Evolutionary conservation across 2,113 vertebrate genomes (phyloP), one percentile per base, ranked within the genome.

Genomic region (Cynocephalus volans): DNA sequence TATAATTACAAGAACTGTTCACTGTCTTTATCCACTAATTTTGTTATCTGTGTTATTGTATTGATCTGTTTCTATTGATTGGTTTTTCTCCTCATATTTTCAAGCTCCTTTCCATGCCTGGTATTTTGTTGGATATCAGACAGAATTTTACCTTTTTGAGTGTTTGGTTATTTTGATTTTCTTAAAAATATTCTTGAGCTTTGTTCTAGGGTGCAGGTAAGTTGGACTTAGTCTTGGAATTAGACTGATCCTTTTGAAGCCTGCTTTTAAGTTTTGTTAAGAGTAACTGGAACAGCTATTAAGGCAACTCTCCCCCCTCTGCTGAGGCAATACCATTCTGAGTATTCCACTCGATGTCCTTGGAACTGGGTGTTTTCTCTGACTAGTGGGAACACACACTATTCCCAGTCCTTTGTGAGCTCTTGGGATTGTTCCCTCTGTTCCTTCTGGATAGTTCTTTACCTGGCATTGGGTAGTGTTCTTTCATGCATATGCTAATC

Each of bases 81-180:
- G 36, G 3, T 48, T 81, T 94, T 87, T 92, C 17, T n/a, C 52
- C 45, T 90, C 9, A 62, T 4, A 54, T 93, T 92, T 97, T 82
- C 52, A 86, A 62, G 58, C 45, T 77, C 18, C 33, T 77, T 73
- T 56, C 8, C 8, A 1, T 65, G 33, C 60, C 58, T 82, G 80
- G 15, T 70, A 14, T 84, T 90, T 94, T 31, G 65, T 36, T 95
- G 58, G 67, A 48, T 83, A 36, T 36, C 21, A 64, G 48, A 31
- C 17, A 9, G 15, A 64, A 52, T 89, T 41, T 18, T 85, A 41
- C 58, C 3, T 58, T 82, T 87, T 67, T 69, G 70, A 36, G 48
- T 83, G 48, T 28, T 28, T 90, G 23, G 10, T 11, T 80, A 60
- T 54, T 84, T 92, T 75, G 60, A 5, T 41, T 41, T 41, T 41